Evolutionary conservation across 2,888 invertebrate species (phyloP).

Genomic region (Dryocosmus kuriphilus): DNA sequence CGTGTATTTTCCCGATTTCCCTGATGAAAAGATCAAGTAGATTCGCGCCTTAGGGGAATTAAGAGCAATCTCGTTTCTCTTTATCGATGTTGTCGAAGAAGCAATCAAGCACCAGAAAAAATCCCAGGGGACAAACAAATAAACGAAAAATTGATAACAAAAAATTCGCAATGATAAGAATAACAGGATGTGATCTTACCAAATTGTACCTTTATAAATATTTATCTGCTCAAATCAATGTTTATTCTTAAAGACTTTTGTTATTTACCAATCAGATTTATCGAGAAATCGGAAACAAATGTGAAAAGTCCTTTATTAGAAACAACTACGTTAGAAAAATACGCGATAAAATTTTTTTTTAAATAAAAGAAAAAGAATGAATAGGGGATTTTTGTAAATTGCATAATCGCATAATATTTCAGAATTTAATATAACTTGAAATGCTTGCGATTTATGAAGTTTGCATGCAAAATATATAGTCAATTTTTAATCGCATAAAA

Average conservation of each 20-base stretch:
- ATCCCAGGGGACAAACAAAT: not conserved
- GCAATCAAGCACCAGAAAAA: not conserved
- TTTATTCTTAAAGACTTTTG: too few relatives aligned
- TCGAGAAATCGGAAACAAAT: too few relatives aligned
- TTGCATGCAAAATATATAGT: too few relatives aligned
- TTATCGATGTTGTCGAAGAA: not conserved
- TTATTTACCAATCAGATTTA: too few relatives aligned
- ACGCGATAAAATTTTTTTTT: not conserved
- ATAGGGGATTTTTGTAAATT: too few relatives aligned
- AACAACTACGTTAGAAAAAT: not conserved
- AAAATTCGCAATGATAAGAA: not conserved
- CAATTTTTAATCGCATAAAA: too few relatives aligned
- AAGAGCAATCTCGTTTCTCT: not conserved
- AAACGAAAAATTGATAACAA: not conserved
- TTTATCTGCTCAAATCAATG: too few relatives aligned
- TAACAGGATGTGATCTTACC: not conserved
- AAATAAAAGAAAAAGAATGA: too few relatives aligned
- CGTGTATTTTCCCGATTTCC: not conserved
- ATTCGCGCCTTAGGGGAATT: not conserved
- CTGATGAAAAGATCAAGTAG: conserved; percentile 1
- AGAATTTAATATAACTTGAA: too few relatives aligned
- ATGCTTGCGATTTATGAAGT: too few relatives aligned
- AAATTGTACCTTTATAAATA: too few relatives aligned
- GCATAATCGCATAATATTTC: too few relatives aligned
- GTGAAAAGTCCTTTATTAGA: not conserved